phyloP scores from a whole-genome alignment of 2,113 vertebrate genomes.

The Anoura caudifer region DNA sequence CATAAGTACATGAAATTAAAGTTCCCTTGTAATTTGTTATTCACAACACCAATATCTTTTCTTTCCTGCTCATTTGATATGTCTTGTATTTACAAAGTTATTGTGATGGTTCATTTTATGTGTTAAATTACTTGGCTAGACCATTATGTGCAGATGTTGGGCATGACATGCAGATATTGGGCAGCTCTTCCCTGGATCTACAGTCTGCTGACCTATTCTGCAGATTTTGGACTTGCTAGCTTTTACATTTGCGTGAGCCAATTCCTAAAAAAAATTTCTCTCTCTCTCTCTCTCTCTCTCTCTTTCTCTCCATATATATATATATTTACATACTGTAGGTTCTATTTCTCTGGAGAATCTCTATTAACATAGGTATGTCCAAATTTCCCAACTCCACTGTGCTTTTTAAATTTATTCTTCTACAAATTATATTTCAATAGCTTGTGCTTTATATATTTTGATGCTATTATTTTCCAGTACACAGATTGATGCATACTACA shows the following conservation, averaged over 20 bases:
- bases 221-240: not conserved
- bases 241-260: not conserved
- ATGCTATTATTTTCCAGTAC: not conserved
- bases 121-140: not conserved
- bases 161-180: not conserved
- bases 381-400: not conserved
- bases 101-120: not conserved
- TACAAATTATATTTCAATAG: not conserved
- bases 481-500: not conserved
- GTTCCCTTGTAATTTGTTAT: not conserved
- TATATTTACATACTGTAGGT: not conserved
- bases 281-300: not conserved
- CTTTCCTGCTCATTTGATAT: not conserved
- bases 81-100: not conserved
- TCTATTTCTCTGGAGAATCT: not conserved
- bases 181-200: not conserved
- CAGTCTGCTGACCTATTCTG: not conserved
- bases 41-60: not conserved
- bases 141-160: not conserved
- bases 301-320: not conserved
- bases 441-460: not conserved
- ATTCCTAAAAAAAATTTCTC: not conserved
- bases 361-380: not conserved
- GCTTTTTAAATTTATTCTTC: not conserved
- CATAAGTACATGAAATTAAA: not conserved